These are phyloP conservation scores for Plectrocnemia conspersa DNA, from an alignment of 1,140 invertebrate genomes.

Conservation along the genomic window DNA sequence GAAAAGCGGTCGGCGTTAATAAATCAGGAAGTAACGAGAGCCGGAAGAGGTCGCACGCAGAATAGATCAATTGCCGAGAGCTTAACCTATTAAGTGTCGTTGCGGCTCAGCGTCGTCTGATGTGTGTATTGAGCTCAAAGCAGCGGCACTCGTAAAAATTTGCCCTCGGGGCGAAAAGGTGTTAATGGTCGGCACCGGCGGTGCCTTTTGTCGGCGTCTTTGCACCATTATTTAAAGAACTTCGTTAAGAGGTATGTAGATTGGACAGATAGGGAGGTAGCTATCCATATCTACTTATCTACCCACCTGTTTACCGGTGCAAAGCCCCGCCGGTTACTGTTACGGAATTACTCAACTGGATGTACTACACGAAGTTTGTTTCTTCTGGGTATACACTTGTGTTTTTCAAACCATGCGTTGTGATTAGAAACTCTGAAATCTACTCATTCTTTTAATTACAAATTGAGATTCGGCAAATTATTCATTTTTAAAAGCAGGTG, in stretches of 20 bases:
- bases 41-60: neutral
- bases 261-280: constrained; percentile 16
- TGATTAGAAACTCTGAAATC: too few species aligned
- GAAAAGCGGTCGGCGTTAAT: neutral
- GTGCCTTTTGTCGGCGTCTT: constrained; percentile 24
- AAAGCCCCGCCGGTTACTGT: neutral
- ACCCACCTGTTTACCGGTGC: constrained; percentile 22
- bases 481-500: too few species aligned
- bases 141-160: constrained; percentile 18
- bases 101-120: constrained; percentile 4
- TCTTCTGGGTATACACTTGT: too few species aligned
- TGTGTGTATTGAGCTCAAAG: neutral
- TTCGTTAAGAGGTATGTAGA: constrained; percentile 26
- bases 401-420: too few species aligned
- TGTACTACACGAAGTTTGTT: neutral
- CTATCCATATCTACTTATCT: constrained; percentile 8
- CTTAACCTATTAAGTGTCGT: constrained; percentile 10
- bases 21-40: neutral
- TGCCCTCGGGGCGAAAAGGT: constrained; percentile 20
- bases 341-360: constrained; percentile 1
- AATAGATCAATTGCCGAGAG: neutral
- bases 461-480: too few species aligned
- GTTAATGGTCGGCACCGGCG: constrained; percentile 23
- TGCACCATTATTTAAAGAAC: constrained; percentile 24
- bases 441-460: too few species aligned